phyloP scores from a whole-genome alignment of 2,888 invertebrate genomes.

The Mantis religiosa region DNA sequence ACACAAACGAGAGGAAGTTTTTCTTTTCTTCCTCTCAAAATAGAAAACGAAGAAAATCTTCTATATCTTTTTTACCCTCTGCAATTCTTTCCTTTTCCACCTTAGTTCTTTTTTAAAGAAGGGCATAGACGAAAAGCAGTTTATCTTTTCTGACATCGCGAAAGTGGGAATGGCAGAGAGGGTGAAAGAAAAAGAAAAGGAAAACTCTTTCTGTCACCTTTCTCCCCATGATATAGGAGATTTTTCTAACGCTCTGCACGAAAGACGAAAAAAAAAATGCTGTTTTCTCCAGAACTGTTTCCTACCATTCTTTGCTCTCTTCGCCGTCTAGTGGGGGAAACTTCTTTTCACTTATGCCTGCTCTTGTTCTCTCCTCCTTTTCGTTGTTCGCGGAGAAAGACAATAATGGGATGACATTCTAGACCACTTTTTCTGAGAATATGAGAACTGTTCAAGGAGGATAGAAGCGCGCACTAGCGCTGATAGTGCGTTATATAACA shows the following conservation, averaged over 20 bases:
- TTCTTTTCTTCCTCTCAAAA: background rate
- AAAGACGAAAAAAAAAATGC: background rate
- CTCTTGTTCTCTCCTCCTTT: no score
- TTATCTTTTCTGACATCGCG: background rate
- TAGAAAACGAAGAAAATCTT: background rate
- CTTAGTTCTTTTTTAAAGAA: background rate
- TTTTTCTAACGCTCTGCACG: background rate
- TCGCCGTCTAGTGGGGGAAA: no score
- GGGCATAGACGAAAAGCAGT: background rate
- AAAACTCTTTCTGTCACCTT: background rate
- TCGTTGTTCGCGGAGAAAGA: no score
- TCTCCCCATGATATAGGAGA: background rate
- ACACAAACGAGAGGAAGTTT: background rate
- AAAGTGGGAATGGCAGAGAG: background rate
- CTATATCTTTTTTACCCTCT: background rate
- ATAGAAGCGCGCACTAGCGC: no score
- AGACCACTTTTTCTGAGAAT: no score
- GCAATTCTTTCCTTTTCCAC: background rate
- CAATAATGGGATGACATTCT: no score
- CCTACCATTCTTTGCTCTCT: background rate
- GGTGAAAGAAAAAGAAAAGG: background rate
- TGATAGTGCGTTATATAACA: no score
- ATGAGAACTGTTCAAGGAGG: no score
- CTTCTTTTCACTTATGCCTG: no score
- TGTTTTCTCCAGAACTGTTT: background rate